Percentiles rank a stretch among this genome's conserved stretches.
These are phyloP conservation scores for Pocota personata DNA, from an alignment of 2,888 invertebrate species.

Conservation along the genomic window DNA sequence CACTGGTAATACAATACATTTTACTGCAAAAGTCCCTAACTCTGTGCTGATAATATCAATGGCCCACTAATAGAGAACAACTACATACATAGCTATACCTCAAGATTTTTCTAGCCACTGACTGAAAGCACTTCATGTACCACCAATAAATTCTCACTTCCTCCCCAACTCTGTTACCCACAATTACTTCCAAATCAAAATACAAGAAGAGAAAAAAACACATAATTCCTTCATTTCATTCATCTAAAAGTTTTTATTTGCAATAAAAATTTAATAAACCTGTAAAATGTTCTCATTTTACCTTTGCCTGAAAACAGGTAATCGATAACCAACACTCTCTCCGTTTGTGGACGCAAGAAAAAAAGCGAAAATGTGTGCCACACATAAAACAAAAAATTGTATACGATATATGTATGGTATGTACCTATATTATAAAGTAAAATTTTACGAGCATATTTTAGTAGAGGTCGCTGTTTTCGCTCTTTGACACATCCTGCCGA, in stretches of 20 bases:
- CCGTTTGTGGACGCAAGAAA: neutral
- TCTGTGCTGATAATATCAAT: too few species aligned
- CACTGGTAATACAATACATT: too few species aligned
- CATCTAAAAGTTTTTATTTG: constrained; percentile 65
- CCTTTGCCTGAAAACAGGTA: constrained; percentile 30
- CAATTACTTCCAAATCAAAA: constrained; percentile 55
- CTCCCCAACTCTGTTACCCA: neutral
- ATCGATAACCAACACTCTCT: constrained; percentile 47
- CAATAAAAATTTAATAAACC: constrained; percentile 70
- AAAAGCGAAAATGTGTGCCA: constrained; percentile 40
- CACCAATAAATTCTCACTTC: constrained; percentile 11
- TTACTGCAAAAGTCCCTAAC: too few species aligned
- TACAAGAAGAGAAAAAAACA: constrained; percentile 3
- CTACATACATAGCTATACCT: too few species aligned
- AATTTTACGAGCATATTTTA: constrained; percentile 48
- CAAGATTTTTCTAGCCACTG: neutral
- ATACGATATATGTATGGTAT: constrained; percentile 5
- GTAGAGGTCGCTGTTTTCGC: constrained; percentile 49
- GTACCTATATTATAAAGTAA: constrained; percentile 1
- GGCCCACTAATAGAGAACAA: too few species aligned
- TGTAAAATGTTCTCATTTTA: constrained; percentile 64
- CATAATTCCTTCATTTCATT: constrained; percentile 48
- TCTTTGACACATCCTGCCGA: constrained; percentile 48
- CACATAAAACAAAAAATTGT: constrained; percentile 38
- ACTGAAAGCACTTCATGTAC: neutral